Evolutionary conservation across 2,797 vertebrate species (phyloP), one percentile per base, ranked within the genome.

Genomic region (Melopsittacus undulatus): DNA sequence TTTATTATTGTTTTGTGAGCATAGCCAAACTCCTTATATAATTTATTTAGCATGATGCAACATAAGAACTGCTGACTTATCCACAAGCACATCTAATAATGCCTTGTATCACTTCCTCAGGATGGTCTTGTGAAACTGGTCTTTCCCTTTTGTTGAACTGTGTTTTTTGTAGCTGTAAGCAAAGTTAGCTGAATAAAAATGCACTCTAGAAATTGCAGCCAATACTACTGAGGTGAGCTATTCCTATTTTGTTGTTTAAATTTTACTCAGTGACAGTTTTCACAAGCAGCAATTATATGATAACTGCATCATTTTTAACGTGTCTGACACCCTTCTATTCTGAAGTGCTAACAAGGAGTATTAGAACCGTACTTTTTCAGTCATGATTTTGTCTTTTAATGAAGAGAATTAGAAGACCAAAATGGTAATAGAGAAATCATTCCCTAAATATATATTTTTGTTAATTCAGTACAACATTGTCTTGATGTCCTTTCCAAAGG

Each of bases 71-170:
- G 15, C 68, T 91, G 94, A 94, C 49, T 93, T 92, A 93, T 68
- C 29, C 80, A 75, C 59, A 30, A 75, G n/a, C 22, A 78, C 43
- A 45, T 66, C 73, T 85, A 95, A 76, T 86, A 92, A 67, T 38
- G 67, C 59, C 51, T 83, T 38, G 27, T 94, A 94, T 91, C 91
- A 54, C 94, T 96, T 96, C 90, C 93, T 93, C 82, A 78, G 72
- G 29, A 61, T 24, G 42, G 32, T 59, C 45, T 81, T 92, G 79
- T 4, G 7, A 92, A 95, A 95, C 30, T 14, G 2, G 29, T 62
- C 36, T 72, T 86, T 78, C 79, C 66, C 72, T 51, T 69, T 83
- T 77, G 52, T 82, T 45, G 17, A 77, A 42, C 48, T 66, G 54
- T n/a, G 26, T 43, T 36, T 51, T 83, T 77, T 0, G 0, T 22